Base-by-base conservation (phyloP, 2,888 invertebrate genomes). In the Apamea epomidion region DNA sequence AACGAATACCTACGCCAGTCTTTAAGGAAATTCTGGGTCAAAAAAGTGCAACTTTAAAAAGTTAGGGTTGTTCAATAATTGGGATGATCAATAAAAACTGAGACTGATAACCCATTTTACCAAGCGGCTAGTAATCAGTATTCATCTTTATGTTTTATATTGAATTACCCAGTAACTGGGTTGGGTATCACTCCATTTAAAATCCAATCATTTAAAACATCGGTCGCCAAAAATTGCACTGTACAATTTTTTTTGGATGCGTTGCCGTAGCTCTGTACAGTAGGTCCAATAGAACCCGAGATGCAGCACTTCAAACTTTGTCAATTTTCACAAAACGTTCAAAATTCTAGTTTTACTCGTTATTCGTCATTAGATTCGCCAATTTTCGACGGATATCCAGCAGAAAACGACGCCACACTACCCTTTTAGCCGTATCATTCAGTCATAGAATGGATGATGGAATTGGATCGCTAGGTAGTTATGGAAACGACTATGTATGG, bases 401-500 rank as follows among this genome's bases (percentile, higher is more conserved):
- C n/a, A 54, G 42, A 32, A 58, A 75, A 42, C 37, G 48, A 71
- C 45, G 58, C 25, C 25, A 60, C 29, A 42, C n/a, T n/a, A 60
- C n/a, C n/a, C 5, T 25, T 62, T 64, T 51, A 51, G 67, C 37
- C 18, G 18, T 10, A 21, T 51, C 37, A 29, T 78, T 62, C n/a
- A 37, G 74, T 72, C 67, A 72, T 70, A 65, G 42, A 64, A 74
- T 71, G 79, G 62, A 67, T 42, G 64, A 76, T 72, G 25, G 67
- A 68, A 72, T 77, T 37, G 60, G 65, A 74, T 88, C 25, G 29
- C 70, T 45, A 72, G 73, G 25, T 60, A 71, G 64, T 71, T 68
- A 74, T 71, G 78, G 86, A 84, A 82, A 81, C 81, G 79, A 86
- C 88, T 87, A 89, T 88, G 87, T 87, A 83, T 80, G 80, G 45